Base-by-base conservation (phyloP, 53 echinoderm and acorn worm genomes). In the Patiria pectinifera region DNA sequence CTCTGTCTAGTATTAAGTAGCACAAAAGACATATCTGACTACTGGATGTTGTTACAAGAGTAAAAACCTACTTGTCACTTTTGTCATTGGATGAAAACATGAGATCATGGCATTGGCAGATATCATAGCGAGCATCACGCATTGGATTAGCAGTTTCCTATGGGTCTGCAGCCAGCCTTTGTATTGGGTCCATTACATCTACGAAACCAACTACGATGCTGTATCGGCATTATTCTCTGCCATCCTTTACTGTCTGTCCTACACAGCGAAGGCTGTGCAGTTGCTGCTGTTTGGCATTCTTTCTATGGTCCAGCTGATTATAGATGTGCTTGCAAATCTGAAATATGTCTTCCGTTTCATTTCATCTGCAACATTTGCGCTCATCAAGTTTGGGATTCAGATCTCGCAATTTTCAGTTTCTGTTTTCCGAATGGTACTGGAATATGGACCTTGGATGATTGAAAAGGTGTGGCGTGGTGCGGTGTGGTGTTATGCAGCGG, bases 91-190 rank as follows among this genome's bases (percentile, higher is more conserved):
- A 74, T 21, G 24, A 74, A 10, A 1, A 21, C 4, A 23, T 10
- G 16, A 18, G 4, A 74, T 23, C 6, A 48, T 82, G 43, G 76
- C 6, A 49, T 80, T 90, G 82, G 24, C 80, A 6, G 47, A n/a
- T 45, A 69, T 81, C 2, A 69, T 81, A 24, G 19, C 66, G 48
- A 80, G 45, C 66, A 90, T 90, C 49, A 4, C 35, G 19, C 90
- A 90, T 23, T 90, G 48, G 10, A 15, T 90, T 2, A 81, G 70
- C 81, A 90, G 58, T 78, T 46, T 90, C 69, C 90, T 92, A 71
- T 86, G 93, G 87, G 77, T 69, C 4, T 87, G 86, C 44, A 92
- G 86, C 43, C 93, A 92, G 58, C 69, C 87, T 70, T 81, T 87
- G 19, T 82, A 87, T 78, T 66, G 80, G 26, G 45, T 82, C 2